Conservation (phyloP, 2,797 vertebrate species). For the Apodemus agrarius region DNA sequence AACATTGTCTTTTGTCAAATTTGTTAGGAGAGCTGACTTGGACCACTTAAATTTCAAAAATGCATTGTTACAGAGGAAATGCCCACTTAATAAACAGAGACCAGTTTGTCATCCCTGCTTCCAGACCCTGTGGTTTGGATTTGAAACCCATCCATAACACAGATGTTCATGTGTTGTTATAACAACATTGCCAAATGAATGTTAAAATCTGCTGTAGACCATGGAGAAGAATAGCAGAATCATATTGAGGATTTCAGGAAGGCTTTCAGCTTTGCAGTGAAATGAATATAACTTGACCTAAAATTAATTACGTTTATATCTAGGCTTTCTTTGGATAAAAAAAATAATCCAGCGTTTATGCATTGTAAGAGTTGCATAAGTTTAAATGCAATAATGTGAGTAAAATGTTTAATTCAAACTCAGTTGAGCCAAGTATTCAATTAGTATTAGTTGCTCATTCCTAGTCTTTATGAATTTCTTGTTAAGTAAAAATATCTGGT, state of each 20-base stretch:
- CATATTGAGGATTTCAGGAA: not conserved
- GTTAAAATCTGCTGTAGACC: conserved; percentile 29
- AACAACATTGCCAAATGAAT: not conserved
- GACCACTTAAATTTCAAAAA: conserved; percentile 42
- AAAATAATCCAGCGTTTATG: not conserved
- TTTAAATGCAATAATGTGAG: conserved; percentile 36
- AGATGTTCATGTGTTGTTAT: conserved; percentile 43
- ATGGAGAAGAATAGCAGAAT: not conserved
- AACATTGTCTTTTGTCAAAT: conserved; percentile 35
- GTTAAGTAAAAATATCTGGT: conserved; percentile 14
- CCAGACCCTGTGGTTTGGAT: conserved; percentile 19
- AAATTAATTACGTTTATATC: not conserved
- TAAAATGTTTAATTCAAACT: conserved; percentile 41
- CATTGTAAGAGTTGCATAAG: not conserved
- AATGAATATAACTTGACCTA: not conserved
- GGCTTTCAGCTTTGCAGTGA: not conserved
- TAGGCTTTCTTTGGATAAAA: conserved; percentile 45
- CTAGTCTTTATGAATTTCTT: conserved; percentile 21
- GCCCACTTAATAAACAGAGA: conserved; percentile 44
- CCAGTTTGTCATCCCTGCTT: not conserved
- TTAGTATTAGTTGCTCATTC: not conserved
- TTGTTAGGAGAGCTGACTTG: conserved; percentile 26
- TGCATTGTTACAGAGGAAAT: conserved; percentile 10
- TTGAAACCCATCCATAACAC: conserved; percentile 49
- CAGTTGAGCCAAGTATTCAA: not conserved